These are phyloP conservation scores for Kryptopterus vitreolus DNA, from an alignment of 2,797 vertebrate species.

Conservation along the genomic window DNA sequence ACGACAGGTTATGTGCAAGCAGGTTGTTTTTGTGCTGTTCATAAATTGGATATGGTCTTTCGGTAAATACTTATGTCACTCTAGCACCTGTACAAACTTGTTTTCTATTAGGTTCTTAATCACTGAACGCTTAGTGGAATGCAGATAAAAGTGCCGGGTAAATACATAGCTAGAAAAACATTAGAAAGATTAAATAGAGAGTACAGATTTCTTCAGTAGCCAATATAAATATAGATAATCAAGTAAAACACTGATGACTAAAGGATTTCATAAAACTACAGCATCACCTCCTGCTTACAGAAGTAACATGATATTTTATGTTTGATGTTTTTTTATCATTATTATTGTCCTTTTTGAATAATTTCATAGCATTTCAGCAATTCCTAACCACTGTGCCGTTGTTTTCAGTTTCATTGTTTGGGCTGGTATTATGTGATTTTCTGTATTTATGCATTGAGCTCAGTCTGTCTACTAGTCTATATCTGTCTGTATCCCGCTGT, in stretches of 20 bases:
- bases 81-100: neutral
- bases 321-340: too few relatives aligned
- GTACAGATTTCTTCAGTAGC: neutral
- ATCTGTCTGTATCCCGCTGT: neutral
- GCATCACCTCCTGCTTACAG: neutral
- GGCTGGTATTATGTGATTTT: neutral
- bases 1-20: neutral
- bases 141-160: neutral
- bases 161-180: neutral
- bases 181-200: neutral
- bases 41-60: neutral
- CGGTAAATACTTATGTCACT: too few relatives aligned
- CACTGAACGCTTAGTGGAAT: neutral
- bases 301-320: neutral
- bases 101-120: neutral
- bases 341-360: neutral
- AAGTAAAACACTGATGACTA: neutral
- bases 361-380: neutral
- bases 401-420: neutral
- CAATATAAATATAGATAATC: neutral
- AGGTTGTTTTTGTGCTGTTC: neutral
- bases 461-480: neutral
- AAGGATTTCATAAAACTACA: neutral
- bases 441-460: neutral
- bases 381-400: neutral